phyloP scores from a whole-genome alignment of 2,797 vertebrate species.

The Enoplosus armatus region DNA sequence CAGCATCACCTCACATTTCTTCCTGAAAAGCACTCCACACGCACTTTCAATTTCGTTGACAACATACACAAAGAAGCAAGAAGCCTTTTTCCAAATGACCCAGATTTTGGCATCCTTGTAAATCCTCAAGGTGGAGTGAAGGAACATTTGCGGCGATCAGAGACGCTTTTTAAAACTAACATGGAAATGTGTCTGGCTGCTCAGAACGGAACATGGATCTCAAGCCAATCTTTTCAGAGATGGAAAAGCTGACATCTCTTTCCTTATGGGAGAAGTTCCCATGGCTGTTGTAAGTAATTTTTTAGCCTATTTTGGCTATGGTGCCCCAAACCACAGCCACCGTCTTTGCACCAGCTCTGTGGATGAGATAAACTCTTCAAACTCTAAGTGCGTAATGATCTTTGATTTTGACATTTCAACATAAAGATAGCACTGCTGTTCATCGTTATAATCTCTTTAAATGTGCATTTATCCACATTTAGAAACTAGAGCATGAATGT shows the following conservation, averaged over 20 bases:
- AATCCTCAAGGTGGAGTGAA: conserved; percentile 62
- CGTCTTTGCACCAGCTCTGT: conserved; percentile 44
- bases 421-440: background rate
- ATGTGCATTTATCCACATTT: conserved; percentile 16
- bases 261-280: conserved; percentile 76
- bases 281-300: conserved; percentile 59
- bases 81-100: conserved; percentile 61
- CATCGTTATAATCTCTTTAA: conserved; percentile 5
- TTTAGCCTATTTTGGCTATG: conserved; percentile 49
- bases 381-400: conserved; percentile 9
- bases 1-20: conserved; percentile 17
- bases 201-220: conserved; percentile 64
- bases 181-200: conserved; percentile 79
- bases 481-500: background rate
- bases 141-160: conserved; percentile 69
- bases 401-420: conserved; percentile 22
- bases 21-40: conserved; percentile 37
- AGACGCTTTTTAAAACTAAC: conserved; percentile 76
- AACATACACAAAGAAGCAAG: conserved; percentile 52
- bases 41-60: conserved; percentile 38
- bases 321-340: conserved; percentile 37
- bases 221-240: conserved; percentile 74
- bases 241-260: conserved; percentile 82
- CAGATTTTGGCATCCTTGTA: conserved; percentile 65
- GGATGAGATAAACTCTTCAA: conserved; percentile 39